Percentiles rank a stretch among this genome's conserved stretches.
phyloP scores from a whole-genome alignment of 2,113 vertebrate genomes.

The Pteropus alecto region DNA sequence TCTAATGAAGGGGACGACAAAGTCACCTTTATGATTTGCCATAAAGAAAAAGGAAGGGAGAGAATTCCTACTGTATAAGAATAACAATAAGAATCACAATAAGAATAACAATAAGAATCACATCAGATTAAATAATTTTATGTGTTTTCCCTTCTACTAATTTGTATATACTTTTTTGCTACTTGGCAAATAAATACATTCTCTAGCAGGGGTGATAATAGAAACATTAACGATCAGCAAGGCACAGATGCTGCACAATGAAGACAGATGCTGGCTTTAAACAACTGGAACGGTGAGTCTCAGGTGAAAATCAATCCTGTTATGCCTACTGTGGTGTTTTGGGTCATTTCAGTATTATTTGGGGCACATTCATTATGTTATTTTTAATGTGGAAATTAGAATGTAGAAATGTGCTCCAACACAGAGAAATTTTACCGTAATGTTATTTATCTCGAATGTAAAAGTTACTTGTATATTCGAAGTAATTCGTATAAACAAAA shows the following conservation, averaged over 20 bases:
- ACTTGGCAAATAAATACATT: conserved; percentile 1
- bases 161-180: conserved; percentile 1
- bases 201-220: neutral
- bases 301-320: neutral
- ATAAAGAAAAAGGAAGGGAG: neutral
- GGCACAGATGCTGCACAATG: conserved; percentile 29
- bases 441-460: conserved; percentile 33
- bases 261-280: conserved; percentile 35
- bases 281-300: conserved; percentile 9
- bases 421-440: conserved; percentile 14
- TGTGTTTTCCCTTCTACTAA: neutral
- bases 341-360: conserved; percentile 38
- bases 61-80: neutral
- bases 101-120: neutral
- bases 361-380: neutral
- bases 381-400: neutral
- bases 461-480: conserved; percentile 15
- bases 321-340: neutral
- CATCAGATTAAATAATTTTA: neutral
- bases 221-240: neutral
- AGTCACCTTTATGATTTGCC: conserved; percentile 38
- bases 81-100: neutral
- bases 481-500: neutral
- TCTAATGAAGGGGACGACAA: neutral
- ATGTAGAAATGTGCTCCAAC: conserved; percentile 21